phyloP scores from a whole-genome alignment of 2,113 vertebrate genomes.

The Candoia aspera region DNA sequence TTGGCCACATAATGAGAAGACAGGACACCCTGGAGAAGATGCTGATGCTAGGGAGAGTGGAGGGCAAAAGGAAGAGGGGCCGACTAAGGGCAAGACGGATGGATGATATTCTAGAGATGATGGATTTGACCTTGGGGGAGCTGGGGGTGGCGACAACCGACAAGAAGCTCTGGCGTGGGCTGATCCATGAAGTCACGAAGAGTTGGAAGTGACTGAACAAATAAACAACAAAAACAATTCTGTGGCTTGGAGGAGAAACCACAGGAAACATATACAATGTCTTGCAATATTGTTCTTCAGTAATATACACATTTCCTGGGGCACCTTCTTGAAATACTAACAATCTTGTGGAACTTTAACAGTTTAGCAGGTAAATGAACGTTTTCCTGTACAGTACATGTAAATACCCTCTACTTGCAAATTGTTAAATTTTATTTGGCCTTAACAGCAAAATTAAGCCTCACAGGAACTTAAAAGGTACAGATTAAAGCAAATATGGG shows the following conservation, averaged over 20 bases:
- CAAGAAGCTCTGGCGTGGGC: too few relatives aligned
- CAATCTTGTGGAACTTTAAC: not conserved
- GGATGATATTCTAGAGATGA: too few relatives aligned
- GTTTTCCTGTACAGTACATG: conserved; percentile 5
- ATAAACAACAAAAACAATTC: too few relatives aligned
- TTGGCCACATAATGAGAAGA: too few relatives aligned
- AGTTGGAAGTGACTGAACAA: too few relatives aligned
- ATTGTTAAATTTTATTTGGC: not conserved
- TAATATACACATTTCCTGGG: conserved; percentile 35
- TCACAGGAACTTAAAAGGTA: not conserved
- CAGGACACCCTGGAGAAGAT: too few relatives aligned
- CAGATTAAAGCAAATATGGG: not conserved
- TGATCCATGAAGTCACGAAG: too few relatives aligned
- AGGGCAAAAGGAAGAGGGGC: too few relatives aligned
- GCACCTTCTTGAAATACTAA: conserved; percentile 14
- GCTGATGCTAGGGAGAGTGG: too few relatives aligned
- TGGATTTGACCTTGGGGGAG: too few relatives aligned
- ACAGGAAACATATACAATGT: conserved; percentile 38
- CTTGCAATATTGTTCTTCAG: conserved; percentile 41
- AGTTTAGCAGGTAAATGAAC: conserved; percentile 30
- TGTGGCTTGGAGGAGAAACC: conserved; percentile 35
- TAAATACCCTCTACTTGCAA: not conserved
- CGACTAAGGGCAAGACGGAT: too few relatives aligned
- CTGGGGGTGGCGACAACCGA: too few relatives aligned
- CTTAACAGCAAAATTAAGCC: conserved; percentile 30